Evolutionary conservation across 2,888 invertebrate species (phyloP), one percentile per base, ranked within the genome.

Genomic region (Acheta domesticus): DNA sequence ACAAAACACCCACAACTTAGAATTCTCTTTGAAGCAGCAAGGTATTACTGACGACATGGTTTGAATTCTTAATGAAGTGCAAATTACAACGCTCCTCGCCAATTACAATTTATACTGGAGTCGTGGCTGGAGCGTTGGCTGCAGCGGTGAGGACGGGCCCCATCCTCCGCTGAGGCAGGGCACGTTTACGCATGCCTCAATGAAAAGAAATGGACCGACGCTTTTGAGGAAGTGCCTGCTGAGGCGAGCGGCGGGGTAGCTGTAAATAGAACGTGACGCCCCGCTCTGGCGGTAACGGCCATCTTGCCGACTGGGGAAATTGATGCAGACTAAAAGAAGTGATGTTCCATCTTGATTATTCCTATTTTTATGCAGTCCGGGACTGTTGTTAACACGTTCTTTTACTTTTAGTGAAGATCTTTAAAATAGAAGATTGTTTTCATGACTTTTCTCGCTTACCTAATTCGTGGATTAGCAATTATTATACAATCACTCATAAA

Each of bases 221-320:
- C 62, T n/a, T 4, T 62, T 62, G n/a, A 36, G 8, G 36, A 36
- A 36, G 36, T 36, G 36, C 5, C 36, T 36, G 36, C 8, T 1
- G 36, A 36, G 36, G 36, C 5, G 8, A 1, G n/a, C 14, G 16
- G n/a, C 62, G 16, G n/a, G 62, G 36, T 36, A 8, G 36, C 36
- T 62, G 62, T 62, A 62, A 62, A 62, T 62, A 62, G n/a, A 62
- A 62, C 62, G 62, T 62, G 62, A 62, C 62, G n/a, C 62, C 14
- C 5, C 62, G 62, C 62, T 19, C 16, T 16, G 62, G 62, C 19
- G 19, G 19, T 12, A 62, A 62, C 12, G 62, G n/a, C n/a, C n/a
- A 14, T 16, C 62, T 0, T 19, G n/a, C 62, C 11, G 62, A 62
- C 62, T 62, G 62, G 14, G 62, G 16, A 62, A 19, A 16, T n/a